Base-by-base conservation (phyloP, 2,797 vertebrate species). In the Mallotus villosus region DNA sequence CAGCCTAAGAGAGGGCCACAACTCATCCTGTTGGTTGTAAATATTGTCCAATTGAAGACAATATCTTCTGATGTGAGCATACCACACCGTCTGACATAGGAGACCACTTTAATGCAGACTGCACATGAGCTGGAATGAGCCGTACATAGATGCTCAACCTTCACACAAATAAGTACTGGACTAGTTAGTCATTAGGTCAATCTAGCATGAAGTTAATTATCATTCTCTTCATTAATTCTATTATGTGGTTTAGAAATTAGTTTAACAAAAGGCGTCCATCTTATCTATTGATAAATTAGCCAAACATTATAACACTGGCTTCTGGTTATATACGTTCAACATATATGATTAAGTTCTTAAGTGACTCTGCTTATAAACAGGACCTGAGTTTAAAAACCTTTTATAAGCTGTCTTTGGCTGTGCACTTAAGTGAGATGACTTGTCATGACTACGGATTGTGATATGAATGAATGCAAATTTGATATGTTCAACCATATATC, bases 1-100 rank as follows among this genome's bases (percentile, higher is more conserved):
- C 12, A 46, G 41, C 41, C 41, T 46, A 14, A 25, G 24, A 2
- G 22, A n/a, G 7, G 25, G 17, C 6, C n/a, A 22, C 7, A 25
- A 60, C 58, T 37, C 34, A 51, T 55, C 51, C 17, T 55, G 17
- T 55, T 2, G 34, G 34, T 37, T 37, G 34, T 37, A 37, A 12
- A 22, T 60, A 22, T 14, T 29, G 59, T 61, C 2, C 11, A 17
- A 24, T 61, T 61, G 22, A 14, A 27, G 59, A 61, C 22, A 62
- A 17, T 25, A 76, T 72, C 83, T 81, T 63, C 73, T 82, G 79
- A 74, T 32, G 63, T 76, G 41, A 55, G 62, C 51, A 76, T 81
- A 68, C 57, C 81, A 71, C 34, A 72, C 70, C n/a, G 67, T 72
- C 71, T 81, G 69, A 74, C 65, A 71, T 8, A 59, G 27, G 71